These are phyloP conservation scores for Coracopsis vasa DNA, from an alignment of 2,113 vertebrate genomes.

Conservation along the genomic window DNA sequence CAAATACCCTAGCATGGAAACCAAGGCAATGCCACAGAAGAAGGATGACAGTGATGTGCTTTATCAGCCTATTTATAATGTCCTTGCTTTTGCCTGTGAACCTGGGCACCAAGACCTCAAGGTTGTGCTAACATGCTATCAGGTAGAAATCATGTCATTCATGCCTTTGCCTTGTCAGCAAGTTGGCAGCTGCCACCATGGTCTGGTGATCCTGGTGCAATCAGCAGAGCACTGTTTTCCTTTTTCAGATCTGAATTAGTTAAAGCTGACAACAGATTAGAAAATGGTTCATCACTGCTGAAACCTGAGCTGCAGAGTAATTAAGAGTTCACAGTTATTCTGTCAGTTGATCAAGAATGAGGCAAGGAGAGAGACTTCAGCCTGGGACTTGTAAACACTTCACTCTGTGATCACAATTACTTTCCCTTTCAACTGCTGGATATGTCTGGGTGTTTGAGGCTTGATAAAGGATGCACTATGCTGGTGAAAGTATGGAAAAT, in stretches of 20 bases:
- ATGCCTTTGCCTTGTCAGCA: background rate
- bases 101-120: background rate
- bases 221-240: background rate
- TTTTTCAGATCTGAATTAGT: background rate
- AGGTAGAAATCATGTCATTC: background rate
- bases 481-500: background rate
- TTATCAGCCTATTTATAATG: background rate
- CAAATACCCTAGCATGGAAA: background rate
- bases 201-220: background rate
- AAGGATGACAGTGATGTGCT: background rate
- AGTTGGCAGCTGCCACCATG: background rate
- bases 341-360: background rate
- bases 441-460: background rate
- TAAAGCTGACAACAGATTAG: conserved; percentile 47
- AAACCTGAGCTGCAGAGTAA: background rate
- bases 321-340: conserved; percentile 12
- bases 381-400: background rate
- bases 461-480: background rate
- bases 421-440: background rate
- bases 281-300: background rate
- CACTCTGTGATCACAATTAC: background rate
- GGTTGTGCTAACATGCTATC: background rate
- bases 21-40: background rate
- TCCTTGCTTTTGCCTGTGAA: background rate
- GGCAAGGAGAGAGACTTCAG: background rate